Base-by-base conservation (phyloP, 2,797 vertebrate species). In the Eospalax fontanierii region DNA sequence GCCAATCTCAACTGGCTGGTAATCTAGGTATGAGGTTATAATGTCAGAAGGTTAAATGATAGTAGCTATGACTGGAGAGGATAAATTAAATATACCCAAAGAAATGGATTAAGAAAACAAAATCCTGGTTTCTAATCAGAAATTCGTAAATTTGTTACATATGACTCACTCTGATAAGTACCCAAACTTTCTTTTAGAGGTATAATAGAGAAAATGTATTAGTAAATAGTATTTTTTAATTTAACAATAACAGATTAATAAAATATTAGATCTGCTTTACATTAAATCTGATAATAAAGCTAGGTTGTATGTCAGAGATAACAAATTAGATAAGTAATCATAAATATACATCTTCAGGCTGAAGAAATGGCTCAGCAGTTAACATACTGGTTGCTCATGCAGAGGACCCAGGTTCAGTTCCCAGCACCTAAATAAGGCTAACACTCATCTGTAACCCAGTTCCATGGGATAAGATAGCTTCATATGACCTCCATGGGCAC, bases 121-220 rank as follows among this genome's bases (percentile, higher is more conserved):
- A 88, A 79, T 14, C 91, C 87, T 95, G n/a, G 46, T n/a, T 90
- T 93, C 43, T 87, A 84, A 2, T 81, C 24, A 91, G 54, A 73
- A 12, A 0, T 57, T 96, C 14, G 73, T 82, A 81, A 75, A 50
- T 63, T 74, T 74, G 43, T 86, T 82, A 84, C 0, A 50, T 12
- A 61, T 16, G 59, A 74, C 3, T 81, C 40, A 91, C 22, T 76
- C 19, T 81, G 46, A 89, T 3, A 82, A 70, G 54, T 8, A 83
- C 8, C 33, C 24, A 89, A 73, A 16, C 70, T 91, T 93, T 91
- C 1, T 24, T 61, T 88, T 65, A 1, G 3, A 11, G 2, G 6
- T 6, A 2, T 43, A 86, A 2, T 38, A 74, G 28, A 70, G 19
- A 68, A 74, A 91, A 43, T 1, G 76, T 35, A 38, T 35, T 59